Evolutionary conservation across 2,888 invertebrate species (phyloP).

Genomic region (Gastrophysa polygoni): DNA sequence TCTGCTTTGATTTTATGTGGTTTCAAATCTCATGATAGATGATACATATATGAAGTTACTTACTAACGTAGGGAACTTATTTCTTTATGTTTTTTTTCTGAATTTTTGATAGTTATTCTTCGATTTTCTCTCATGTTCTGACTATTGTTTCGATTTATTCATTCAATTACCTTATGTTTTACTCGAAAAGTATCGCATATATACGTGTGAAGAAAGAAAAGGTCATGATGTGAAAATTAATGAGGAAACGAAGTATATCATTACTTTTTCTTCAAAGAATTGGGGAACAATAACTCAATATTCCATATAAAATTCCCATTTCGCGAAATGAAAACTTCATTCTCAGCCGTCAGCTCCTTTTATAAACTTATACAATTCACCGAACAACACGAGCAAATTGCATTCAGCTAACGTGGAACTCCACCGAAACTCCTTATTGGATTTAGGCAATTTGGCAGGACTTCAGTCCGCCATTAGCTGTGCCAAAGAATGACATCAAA

Average conservation of each 20-base stretch:
- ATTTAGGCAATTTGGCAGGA: slow-evolving; percentile 56
- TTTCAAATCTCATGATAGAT: too few species aligned
- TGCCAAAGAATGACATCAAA: slow-evolving; percentile 56
- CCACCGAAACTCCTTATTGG: slow-evolving; percentile 52
- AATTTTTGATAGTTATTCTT: too few species aligned
- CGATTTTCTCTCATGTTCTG: too few species aligned
- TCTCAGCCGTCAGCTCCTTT: slow-evolving; percentile 33
- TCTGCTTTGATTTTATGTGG: too few species aligned
- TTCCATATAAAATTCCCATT: slow-evolving; percentile 24
- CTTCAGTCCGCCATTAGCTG: slow-evolving; percentile 55
- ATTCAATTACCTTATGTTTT: too few species aligned
- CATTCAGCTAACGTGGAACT: slow-evolving; percentile 40
- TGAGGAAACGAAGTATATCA: background rate
- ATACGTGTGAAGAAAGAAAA: too few species aligned
- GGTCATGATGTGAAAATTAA: too few species aligned
- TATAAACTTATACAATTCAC: slow-evolving; percentile 32
- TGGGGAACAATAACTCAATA: slow-evolving; percentile 4
- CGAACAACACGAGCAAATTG: slow-evolving; percentile 42
- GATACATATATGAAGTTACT: too few species aligned
- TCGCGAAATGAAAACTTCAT: slow-evolving; percentile 29
- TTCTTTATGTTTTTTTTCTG: too few species aligned
- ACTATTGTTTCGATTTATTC: too few species aligned
- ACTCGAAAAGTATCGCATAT: too few species aligned
- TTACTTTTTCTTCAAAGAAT: background rate
- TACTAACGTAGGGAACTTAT: too few species aligned